Base-by-base conservation (phyloP, 2,888 invertebrate species). In the Limnephilus marmoratus region DNA sequence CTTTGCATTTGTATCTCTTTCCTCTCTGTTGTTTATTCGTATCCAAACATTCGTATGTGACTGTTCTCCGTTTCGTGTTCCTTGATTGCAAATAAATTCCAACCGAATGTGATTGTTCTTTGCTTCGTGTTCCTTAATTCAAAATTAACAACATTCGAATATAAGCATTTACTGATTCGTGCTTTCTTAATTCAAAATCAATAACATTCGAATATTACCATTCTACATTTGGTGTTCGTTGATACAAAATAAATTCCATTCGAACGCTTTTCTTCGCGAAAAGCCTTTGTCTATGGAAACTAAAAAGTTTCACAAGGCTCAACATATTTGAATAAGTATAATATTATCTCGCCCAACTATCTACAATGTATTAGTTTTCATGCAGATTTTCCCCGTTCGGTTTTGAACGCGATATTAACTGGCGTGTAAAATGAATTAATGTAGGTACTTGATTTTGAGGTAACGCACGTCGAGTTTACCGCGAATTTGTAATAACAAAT, bases 251-350 rank as follows among this genome's bases (percentile, higher is more conserved):
- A 37, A 45, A 31, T 85, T 82, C 13, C 53, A 91, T 80, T 49
- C 81, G 86, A 91, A 80, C 91, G 34, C 68, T 88, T 91, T 92
- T 92, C 81, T 85, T 53, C 11, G 91, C 24, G 81, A 85, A 82
- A 87, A 92, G 92, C 53, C 80, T 82, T 86, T 81, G 31, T 85
- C 29, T 41, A 82, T 90, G 90, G 34, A 83, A 45, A 83, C 49
- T 81, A 24, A 81, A 82, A 91, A 31, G 5, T 68, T 68, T 53
- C 31, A 29, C 15, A 53, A 15, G 53, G 53, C 18, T 90, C 41
- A 9, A 85, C 31, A 85, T 5, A 83, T 90, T 29, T 49, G 15
- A 12, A 5, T 41, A 31, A 31, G 31, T 31, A 12, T 68, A 4
- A 41, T 11, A 45, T 45, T 45, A 49, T 85, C 18, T 89, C 29